Evolutionary conservation across 2,797 vertebrate genomes (phyloP).

Genomic region (Leptatherina wallacei): DNA sequence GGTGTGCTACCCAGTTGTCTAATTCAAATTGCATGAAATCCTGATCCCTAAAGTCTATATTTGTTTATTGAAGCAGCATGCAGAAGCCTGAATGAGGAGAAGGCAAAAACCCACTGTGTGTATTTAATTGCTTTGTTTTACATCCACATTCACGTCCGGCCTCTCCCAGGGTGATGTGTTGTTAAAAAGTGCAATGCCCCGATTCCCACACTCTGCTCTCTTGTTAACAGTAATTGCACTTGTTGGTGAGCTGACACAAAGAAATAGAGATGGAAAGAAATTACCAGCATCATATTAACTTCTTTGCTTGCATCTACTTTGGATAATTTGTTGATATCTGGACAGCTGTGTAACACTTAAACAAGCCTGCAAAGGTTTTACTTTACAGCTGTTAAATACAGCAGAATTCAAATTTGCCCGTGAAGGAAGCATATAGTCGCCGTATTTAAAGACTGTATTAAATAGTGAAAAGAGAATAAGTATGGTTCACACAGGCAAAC

Average conservation of each 20-base stretch:
- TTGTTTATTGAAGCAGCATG: constrained; percentile 77
- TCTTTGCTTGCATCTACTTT: constrained; percentile 83
- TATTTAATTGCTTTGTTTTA: constrained; percentile 87
- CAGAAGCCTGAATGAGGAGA: constrained; percentile 61
- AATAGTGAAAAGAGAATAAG: constrained; percentile 69
- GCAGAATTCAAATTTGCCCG: constrained; percentile 84
- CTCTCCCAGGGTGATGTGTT: constrained; percentile 80
- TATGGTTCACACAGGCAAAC: constrained; percentile 83
- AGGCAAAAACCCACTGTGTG: constrained; percentile 64
- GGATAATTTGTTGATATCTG: constrained; percentile 76
- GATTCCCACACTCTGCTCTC: constrained; percentile 70
- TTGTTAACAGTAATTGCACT: constrained; percentile 85
- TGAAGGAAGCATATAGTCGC: constrained; percentile 29
- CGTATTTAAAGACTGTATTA: constrained; percentile 56
- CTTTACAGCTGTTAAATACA: constrained; percentile 71
- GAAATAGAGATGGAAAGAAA: constrained; percentile 65
- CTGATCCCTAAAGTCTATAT: constrained; percentile 76
- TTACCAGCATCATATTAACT: constrained; percentile 42
- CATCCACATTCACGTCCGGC: constrained; percentile 77
- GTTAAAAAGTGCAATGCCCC: constrained; percentile 75
- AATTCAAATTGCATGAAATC: constrained; percentile 76
- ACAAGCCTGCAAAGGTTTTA: constrained; percentile 38
- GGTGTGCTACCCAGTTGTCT: constrained; percentile 67
- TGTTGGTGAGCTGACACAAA: constrained; percentile 76
- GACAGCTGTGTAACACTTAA: constrained; percentile 62